A percentile compares a stretch with the other conserved stretches of the same genome.
Evolutionary conservation across 2,113 vertebrate species (phyloP).

Genomic region (Zosterops pallidus): DNA sequence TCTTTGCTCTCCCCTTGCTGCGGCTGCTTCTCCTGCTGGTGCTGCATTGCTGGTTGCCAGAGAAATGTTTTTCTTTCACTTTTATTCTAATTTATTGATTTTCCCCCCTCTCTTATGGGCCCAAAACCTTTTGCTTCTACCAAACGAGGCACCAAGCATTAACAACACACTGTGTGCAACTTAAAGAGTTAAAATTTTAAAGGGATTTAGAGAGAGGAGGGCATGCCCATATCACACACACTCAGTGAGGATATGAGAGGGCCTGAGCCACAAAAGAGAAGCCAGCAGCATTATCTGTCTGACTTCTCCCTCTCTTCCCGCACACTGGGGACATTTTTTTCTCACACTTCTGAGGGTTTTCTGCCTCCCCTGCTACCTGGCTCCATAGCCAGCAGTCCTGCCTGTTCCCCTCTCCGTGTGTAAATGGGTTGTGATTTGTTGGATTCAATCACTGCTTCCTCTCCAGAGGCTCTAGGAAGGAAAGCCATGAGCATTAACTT

Average conservation of each 20-base stretch:
- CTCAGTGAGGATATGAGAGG: neutral
- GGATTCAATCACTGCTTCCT: neutral
- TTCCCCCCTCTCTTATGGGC: accelerated
- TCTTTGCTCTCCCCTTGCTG: neutral
- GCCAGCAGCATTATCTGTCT: neutral
- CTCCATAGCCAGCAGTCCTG: neutral
- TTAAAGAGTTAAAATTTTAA: neutral
- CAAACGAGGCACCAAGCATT: neutral
- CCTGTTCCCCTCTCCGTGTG: accelerated
- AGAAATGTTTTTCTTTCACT: conserved; percentile 57
- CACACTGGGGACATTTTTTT: neutral
- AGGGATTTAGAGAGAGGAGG: neutral
- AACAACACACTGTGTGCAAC: neutral
- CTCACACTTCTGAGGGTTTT: neutral
- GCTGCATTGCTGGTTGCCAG: conserved; percentile 40
- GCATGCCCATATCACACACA: neutral
- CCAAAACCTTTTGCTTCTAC: conserved; percentile 7
- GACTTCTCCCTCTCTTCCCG: neutral
- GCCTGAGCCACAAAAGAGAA: neutral
- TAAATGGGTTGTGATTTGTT: neutral
- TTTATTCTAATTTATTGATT: conserved; percentile 29
- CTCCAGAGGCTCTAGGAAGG: neutral
- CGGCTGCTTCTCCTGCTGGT: conserved; percentile 59
- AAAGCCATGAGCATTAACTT: neutral
- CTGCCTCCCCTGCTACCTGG: neutral